phyloP scores from a whole-genome alignment of 2,113 vertebrate species.

The Ancistrus triradiatus region DNA sequence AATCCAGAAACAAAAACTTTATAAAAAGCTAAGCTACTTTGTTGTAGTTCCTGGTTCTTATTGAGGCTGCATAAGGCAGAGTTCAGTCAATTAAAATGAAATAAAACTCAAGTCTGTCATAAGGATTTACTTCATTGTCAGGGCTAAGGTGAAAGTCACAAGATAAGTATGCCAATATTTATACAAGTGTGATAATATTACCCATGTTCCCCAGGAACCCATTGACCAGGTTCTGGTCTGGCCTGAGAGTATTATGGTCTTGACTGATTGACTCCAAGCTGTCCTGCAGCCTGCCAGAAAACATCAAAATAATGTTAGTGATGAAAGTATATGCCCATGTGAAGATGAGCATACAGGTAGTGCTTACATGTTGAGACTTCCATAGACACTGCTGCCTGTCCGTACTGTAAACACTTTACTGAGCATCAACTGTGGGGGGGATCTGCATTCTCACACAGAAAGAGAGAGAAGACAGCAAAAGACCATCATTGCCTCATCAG shows the following conservation, averaged over 20 bases:
- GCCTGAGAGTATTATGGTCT: constrained; percentile 80
- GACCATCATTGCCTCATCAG: background rate
- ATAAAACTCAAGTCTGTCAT: too few relatives aligned
- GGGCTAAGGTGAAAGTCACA: background rate
- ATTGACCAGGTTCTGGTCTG: constrained; percentile 85
- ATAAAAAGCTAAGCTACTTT: too few relatives aligned
- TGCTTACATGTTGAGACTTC: constrained; percentile 96
- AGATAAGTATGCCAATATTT: background rate
- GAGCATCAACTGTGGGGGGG: constrained; percentile 95
- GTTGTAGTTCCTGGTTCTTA: too few relatives aligned
- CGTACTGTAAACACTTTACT: constrained; percentile 98
- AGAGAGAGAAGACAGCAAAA: constrained; percentile 33
- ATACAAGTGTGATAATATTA: constrained; percentile 58
- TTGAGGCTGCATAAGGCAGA: too few relatives aligned
- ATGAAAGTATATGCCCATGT: background rate
- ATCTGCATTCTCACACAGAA: constrained; percentile 66
- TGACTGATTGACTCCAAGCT: constrained; percentile 96
- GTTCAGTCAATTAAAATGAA: background rate
- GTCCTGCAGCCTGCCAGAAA: constrained; percentile 81
- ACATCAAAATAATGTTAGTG: background rate
- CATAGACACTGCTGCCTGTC: constrained; percentile 91
- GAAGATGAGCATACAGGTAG: background rate
- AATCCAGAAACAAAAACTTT: background rate
- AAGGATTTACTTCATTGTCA: background rate
- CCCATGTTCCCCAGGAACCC: constrained; percentile 92